These are phyloP conservation scores for Trichosurus vulpecula DNA, from an alignment of 2,797 vertebrate genomes.

Conservation along the genomic window DNA sequence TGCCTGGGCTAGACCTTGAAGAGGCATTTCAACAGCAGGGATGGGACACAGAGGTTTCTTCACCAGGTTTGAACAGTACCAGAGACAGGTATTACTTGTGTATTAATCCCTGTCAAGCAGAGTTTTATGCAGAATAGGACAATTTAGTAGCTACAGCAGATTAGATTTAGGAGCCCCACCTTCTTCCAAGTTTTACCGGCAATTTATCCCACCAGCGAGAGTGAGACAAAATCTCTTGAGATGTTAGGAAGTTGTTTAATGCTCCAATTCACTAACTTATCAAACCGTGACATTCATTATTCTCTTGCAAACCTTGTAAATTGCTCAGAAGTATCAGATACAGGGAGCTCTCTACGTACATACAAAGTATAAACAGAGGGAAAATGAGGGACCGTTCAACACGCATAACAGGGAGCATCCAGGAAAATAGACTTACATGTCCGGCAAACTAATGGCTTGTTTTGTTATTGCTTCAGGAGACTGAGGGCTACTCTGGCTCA, in stretches of 20 bases:
- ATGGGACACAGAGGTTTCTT: background rate
- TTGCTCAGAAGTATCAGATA: background rate
- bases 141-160: background rate
- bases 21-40: background rate
- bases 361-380: background rate
- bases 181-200: background rate
- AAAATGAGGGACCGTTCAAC: background rate
- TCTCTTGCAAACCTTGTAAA: background rate
- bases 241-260: background rate
- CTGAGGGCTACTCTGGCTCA: constrained; percentile 94
- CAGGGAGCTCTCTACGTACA: background rate
- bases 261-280: background rate
- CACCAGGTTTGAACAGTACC: background rate
- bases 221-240: background rate
- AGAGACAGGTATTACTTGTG: background rate
- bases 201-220: background rate
- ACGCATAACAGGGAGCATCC: background rate
- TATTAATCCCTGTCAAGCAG: background rate
- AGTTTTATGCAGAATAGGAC: background rate
- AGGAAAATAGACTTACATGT: background rate
- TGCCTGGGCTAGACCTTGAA: background rate
- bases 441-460: background rate
- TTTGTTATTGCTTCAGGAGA: constrained; percentile 83
- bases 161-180: background rate
- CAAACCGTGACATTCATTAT: background rate